Base-by-base conservation (phyloP, 1,140 invertebrate genomes). In the Propsilocerus akamusi region DNA sequence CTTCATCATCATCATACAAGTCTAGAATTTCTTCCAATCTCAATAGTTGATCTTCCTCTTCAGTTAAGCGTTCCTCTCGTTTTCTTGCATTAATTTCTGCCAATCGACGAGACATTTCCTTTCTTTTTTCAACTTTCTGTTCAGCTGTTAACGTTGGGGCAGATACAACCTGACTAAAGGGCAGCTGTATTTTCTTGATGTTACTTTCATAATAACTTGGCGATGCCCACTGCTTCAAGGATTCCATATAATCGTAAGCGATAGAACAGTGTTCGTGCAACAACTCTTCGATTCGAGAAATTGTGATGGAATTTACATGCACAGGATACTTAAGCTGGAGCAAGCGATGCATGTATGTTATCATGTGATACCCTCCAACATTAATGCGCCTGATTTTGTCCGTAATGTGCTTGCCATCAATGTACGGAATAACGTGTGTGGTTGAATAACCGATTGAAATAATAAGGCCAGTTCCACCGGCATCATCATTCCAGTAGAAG, bases 301-400 rank as follows among this genome's bases (percentile, higher is more conserved):
- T 75, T 4, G 88, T 90, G 50, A 96, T 85, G 5, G 85, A 79
- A 63, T 82, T 83, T 0, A 86, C 73, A 70, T 95, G 91, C 2
- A 83, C 81, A 4, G 92, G 90, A 70, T 96, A 95, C 65, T 95
- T 96, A 17, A 97, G 70, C 65, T 96, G 91, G 14, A 96, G 70
- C n/a, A 94, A 66, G 54, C 88, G 76, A 58, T 94, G 90, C 62
- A 97, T 72, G 63, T 89, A 94, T 12, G 71, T 76, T 46, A 81
- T 81, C 50, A 95, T 76, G 65, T 94, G 87, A 61, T 74, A 83
- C 8, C 91, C 91, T 48, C 93, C 82, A 51, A 92, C 68, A 69
- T 91, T 92, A 22, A 96, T 81, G 55, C 92, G 74, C 53, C 87
- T 76, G 30, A 80, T 73, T 60, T 84, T 77, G 8, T 68, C 64